Conservation (phyloP, 2,797 vertebrate species). For the Poecilia wingei region DNA sequence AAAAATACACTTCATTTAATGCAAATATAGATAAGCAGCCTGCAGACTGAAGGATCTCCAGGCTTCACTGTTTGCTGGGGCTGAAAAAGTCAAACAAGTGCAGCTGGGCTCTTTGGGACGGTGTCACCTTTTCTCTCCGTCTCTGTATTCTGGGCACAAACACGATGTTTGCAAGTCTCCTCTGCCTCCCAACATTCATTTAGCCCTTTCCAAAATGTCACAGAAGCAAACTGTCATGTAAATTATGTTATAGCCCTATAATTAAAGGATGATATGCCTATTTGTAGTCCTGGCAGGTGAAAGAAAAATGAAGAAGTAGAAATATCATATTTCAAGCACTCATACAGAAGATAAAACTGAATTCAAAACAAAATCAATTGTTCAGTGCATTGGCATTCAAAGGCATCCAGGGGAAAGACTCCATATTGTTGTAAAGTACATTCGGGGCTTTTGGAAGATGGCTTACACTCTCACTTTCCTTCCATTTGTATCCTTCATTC, state of each 20-base stretch:
- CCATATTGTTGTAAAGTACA: constrained; percentile 71
- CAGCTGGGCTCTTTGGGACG: neutral
- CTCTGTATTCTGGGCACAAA: constrained; percentile 16
- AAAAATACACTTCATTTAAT: neutral
- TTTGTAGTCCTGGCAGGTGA: constrained; percentile 20
- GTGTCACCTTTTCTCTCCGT: constrained; percentile 25
- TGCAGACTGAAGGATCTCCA: neutral
- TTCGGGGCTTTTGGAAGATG: constrained; percentile 24
- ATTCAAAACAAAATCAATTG: constrained; percentile 39
- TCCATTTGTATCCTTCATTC: constrained; percentile 29
- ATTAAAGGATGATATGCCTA: constrained; percentile 1
- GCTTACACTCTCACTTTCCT: constrained; percentile 30
- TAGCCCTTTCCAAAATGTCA: constrained; percentile 2
- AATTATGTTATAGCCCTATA: neutral
- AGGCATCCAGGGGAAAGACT: constrained; percentile 67
- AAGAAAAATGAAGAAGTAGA: constrained; percentile 38
- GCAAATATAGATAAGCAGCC: neutral
- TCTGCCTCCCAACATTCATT: constrained; percentile 1
- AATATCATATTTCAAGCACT: constrained; percentile 49
- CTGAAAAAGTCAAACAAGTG: neutral
- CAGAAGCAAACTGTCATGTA: neutral
- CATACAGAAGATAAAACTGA: constrained; percentile 46
- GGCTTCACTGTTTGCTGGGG: neutral
- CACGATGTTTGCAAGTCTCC: constrained; percentile 7
- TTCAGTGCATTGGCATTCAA: constrained; percentile 59